Evolutionary conservation across 1,140 invertebrate genomes (phyloP), one percentile per base, ranked within the genome.

Genomic region (Caenorhabditis tropicalis): DNA sequence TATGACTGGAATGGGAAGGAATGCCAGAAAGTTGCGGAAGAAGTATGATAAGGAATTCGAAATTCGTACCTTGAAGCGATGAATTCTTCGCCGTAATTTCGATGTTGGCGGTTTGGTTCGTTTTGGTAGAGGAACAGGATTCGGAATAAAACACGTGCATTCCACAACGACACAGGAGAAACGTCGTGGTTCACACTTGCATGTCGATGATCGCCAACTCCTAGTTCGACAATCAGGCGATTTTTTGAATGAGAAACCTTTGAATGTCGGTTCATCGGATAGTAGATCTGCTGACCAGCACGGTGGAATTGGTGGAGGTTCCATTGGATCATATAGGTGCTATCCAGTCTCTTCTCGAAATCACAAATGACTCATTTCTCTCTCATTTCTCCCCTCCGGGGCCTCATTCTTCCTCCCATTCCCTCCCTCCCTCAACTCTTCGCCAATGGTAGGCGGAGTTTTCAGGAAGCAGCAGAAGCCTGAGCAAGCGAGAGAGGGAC

Each of bases 341-440:
- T 65, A 29, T 19, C n/a, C n/a, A n/a, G n/a, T 27, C 12, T 36
- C n/a, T 43, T 74, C 51, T 74, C 65, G 29, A 74, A 74, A 74
- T 74, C 65, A 74, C 65, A 74, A 74, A 74, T 74, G 65, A 74
- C 65, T 74, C 65, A 74, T 39, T 16, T 43, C 53, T 29, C 53
- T 58, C 24, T 4, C 16, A 5, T 51, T 24, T n/a, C n/a, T 15
- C 29, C 58, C 58, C n/a, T 15, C 29, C 58, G 29, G 58, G 58
- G 58, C 6, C 58, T 36, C 58, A 65, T 65, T 74, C 65, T 43
- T 74, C n/a, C 36, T 74, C 36, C 36, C 65, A 36, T n/a, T n/a
- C 36, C 65, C 27, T 43, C 36, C 36, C 29, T 36, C 65, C 12
- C 65, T 31, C 36, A 10, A 10, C 31, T 19, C 60, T 7, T 16